phyloP scores from a whole-genome alignment of 2,797 vertebrate species.

The Apodemus agrarius region DNA sequence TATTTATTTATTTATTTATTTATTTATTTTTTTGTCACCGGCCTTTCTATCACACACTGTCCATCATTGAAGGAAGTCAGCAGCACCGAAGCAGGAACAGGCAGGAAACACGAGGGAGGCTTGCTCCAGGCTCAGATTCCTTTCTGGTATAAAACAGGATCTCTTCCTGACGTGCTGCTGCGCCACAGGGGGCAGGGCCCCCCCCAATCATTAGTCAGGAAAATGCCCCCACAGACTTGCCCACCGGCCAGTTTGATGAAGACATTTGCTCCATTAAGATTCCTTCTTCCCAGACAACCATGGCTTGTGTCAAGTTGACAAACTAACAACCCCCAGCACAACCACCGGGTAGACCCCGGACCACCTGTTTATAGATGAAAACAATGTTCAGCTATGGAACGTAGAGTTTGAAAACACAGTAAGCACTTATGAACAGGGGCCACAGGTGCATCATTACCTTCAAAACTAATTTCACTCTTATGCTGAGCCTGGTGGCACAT shows the following conservation, averaged over 20 bases:
- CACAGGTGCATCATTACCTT: constrained; percentile 11
- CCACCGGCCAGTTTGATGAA: neutral
- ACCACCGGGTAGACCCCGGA: neutral
- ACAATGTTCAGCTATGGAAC: constrained; percentile 40
- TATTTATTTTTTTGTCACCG: no score
- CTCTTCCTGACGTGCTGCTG: neutral
- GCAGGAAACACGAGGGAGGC: neutral
- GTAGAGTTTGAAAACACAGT: constrained; percentile 32
- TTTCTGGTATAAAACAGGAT: neutral
- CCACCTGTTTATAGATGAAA: constrained; percentile 20
- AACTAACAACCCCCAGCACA: neutral
- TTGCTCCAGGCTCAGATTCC: neutral
- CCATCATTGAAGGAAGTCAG: neutral
- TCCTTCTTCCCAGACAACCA: neutral
- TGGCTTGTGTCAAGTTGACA: neutral
- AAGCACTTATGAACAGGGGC: constrained; percentile 39
- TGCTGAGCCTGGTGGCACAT: neutral
- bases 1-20: no score
- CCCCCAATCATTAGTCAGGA: neutral
- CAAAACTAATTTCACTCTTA: constrained; percentile 42
- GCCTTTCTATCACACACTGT: no score
- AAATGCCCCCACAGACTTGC: neutral
- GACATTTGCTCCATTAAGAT: neutral
- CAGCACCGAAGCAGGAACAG: neutral
- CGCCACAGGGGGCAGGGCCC: neutral